Percentiles rank a stretch among this genome's conserved stretches.
These are phyloP conservation scores for Noctilio leporinus DNA, from an alignment of 2,113 vertebrate species.

Conservation along the genomic window DNA sequence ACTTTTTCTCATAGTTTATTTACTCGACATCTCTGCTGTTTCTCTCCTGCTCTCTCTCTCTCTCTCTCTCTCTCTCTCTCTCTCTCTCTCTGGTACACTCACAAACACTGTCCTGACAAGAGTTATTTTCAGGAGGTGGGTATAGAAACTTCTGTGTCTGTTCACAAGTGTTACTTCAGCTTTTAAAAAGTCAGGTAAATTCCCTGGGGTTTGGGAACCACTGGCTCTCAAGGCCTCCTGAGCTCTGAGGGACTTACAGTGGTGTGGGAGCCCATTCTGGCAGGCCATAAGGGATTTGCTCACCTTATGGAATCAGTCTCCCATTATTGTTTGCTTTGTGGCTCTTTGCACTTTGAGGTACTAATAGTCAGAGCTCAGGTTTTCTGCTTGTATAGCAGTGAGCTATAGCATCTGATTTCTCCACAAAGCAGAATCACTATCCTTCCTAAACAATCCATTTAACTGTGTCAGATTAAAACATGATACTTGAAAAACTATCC, in stretches of 20 bases:
- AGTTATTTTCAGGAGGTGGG: too few relatives aligned
- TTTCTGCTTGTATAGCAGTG: not conserved
- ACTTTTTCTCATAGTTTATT: not conserved
- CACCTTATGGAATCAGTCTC: not conserved
- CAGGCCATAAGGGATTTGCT: fast-evolving
- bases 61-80: too few relatives aligned
- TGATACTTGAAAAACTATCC: not conserved
- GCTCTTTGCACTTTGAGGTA: not conserved
- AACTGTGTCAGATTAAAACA: not conserved
- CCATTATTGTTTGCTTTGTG: not conserved
- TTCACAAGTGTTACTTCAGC: not conserved
- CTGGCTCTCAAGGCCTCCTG: not conserved
- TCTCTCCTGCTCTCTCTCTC: not conserved
- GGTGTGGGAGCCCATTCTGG: fast-evolving
- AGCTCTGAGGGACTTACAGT: not conserved
- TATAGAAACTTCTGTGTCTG: not conserved
- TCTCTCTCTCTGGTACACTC: not conserved
- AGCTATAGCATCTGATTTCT: not conserved
- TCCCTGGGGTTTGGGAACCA: not conserved
- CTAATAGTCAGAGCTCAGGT: not conserved
- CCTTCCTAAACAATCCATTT: not conserved
- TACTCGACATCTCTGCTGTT: not conserved
- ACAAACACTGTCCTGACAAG: not conserved
- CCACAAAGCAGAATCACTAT: not conserved
- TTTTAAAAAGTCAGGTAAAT: not conserved